Base-by-base conservation (phyloP, 2,113 vertebrate genomes). In the Callaeas wilsoni region DNA sequence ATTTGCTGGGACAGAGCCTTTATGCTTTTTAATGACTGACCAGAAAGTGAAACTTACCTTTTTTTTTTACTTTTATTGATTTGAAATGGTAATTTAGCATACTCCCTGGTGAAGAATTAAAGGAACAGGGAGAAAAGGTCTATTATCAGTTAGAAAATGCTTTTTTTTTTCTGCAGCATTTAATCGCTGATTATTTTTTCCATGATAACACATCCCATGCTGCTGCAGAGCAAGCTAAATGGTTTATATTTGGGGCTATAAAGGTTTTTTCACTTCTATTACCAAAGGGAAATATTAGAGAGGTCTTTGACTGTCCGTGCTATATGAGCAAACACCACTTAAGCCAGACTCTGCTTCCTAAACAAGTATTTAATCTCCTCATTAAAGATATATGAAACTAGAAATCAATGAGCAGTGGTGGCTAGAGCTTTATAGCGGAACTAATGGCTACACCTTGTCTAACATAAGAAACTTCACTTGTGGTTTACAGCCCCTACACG, bases 371-470 rank as follows among this genome's bases (percentile, higher is more conserved):
- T 99, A 99, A 99, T 99, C 98, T 99, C 98, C 98, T 99, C 99
- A 99, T 99, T 99, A 99, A 99, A 99, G 98, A 99, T 99, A 99
- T 99, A 99, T 99, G 99, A 99, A 99, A 98, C 98, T 98, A 97
- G 97, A 98, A 98, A 99, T 99, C 99, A 98, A 99, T 99, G 98
- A 96, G 92, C 97, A 94, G 98, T 97, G 94, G 97, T 98, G 98
- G 98, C 98, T 98, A 98, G 98, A 98, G 98, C 98, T 98, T 98
- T 98, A 97, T 97, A 98, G 98, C 63, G 83, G 97, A 98, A 98
- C 98, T 99, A 99, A 99, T 99, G 98, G 98, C 97, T 98, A 98
- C 98, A 99, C 98, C 98, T 98, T 99, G 99, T 99, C 98, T 97
- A 98, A 99, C 98, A 99, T 98, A 98, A 98, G 97, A 98, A 98